Evolutionary conservation across 2,888 invertebrate species (phyloP), one percentile per base, ranked within the genome.

Genomic region (Mimas tiliae): DNA sequence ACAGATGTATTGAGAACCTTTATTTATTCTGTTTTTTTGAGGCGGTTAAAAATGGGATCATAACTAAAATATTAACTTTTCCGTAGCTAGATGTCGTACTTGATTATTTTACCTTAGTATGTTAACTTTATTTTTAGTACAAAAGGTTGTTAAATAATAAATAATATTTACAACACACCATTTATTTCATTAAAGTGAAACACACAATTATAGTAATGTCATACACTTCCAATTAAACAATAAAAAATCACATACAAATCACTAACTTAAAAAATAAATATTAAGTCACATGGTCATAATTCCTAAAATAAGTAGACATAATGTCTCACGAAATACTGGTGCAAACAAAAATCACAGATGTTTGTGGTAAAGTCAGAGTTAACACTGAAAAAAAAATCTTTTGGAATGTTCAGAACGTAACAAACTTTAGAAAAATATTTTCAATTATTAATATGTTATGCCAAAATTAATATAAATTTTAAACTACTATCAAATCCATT

Each of bases 241-340:
- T 63, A 62, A 55, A 33, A 63, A 63, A 63, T 63, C 63, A 63
- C 63, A 63, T 50, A 63, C 45, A 63, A 48, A 63, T 48, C 48
- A 63, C 48, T 48, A 47, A 58, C 58, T 65, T 65, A 38, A 66
- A 67, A 71, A 63, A 62, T 16, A 11, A 38, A 38, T 38, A 38
- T 38, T 63, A 66, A 65, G 55, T 67, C 63, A 69, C 64, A 68
- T n/a, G 63, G 64, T 65, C 63, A 19, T 42, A 67, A 67, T 72
- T 70, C 69, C 66, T 58, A 67, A 27, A 67, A 73, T 70, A 70
- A 67, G 68, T 72, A 69, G 63, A 69, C 68, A 66, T 72, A 19
- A 50, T 19, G 72, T 67, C 67, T 70, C 67, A 73, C 65, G 69
- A 67, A 80, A 83, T 81, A 84, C 78, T 82, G 77, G 74, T 78